Conservation (phyloP, 2,888 invertebrate genomes). For the Eurytoma adleriae region DNA sequence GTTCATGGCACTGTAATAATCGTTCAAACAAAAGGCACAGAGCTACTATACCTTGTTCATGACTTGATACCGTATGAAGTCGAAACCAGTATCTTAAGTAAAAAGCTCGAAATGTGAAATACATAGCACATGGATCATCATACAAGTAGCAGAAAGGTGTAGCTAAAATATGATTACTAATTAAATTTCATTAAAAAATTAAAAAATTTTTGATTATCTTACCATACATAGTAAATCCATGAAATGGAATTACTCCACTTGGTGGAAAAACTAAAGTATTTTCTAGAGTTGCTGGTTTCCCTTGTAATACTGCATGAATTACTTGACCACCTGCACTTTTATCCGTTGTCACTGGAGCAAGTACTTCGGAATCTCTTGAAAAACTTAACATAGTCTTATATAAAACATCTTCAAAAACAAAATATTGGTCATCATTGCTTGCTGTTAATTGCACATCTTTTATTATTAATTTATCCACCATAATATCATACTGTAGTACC, state of each 20-base stretch:
- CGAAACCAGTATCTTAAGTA: slow-evolving; percentile 95
- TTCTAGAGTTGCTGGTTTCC: slow-evolving; percentile 82
- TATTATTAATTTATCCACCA: slow-evolving; percentile 95
- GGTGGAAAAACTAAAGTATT: slow-evolving; percentile 91
- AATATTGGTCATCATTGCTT: slow-evolving; percentile 98
- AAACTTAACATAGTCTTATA: slow-evolving; percentile 96
- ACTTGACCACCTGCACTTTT: slow-evolving; percentile 78
- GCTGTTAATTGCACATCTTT: slow-evolving; percentile 98
- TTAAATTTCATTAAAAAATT: slow-evolving; percentile 2
- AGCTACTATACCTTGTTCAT: slow-evolving; percentile 94
- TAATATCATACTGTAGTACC: slow-evolving; percentile 92
- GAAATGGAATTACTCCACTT: slow-evolving; percentile 96
- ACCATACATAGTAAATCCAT: slow-evolving; percentile 99
- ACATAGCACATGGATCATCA: slow-evolving; percentile 91
- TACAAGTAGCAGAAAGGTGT: slow-evolving; percentile 96
- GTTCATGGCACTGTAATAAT: slow-evolving; percentile 92
- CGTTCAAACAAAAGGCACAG: slow-evolving; percentile 93
- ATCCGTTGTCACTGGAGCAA: slow-evolving; percentile 83
- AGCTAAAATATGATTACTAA: slow-evolving; percentile 78
- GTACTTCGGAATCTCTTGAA: slow-evolving; percentile 90
- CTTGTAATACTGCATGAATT: slow-evolving; percentile 86
- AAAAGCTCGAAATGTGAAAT: slow-evolving; percentile 93
- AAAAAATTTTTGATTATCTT: slow-evolving; percentile 61
- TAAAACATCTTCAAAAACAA: slow-evolving; percentile 96
- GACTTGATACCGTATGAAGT: slow-evolving; percentile 93